These are phyloP conservation scores for Talpa occidentalis DNA, from an alignment of 2,113 vertebrate species.

Conservation along the genomic window DNA sequence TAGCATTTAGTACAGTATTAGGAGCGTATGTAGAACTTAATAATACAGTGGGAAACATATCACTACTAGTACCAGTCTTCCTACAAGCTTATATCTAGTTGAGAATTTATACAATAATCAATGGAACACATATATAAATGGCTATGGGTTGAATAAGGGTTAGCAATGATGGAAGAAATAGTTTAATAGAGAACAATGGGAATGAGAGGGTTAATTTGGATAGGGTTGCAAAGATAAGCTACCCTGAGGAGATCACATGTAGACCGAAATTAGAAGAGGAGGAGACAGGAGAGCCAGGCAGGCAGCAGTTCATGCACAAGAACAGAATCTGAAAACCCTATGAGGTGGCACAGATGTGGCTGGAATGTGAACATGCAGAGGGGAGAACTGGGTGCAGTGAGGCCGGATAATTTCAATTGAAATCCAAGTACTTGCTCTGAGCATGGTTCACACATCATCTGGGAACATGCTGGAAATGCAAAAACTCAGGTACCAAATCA, in stretches of 20 bases:
- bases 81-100: background rate
- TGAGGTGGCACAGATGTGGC: background rate
- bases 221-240: background rate
- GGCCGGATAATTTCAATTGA: background rate
- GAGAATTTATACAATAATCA: background rate
- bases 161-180: background rate
- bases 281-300: background rate
- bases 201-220: background rate
- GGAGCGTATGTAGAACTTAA: background rate
- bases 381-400: background rate
- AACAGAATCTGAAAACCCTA: background rate
- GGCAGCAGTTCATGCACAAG: background rate
- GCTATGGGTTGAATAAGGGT: background rate
- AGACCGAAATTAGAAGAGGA: background rate
- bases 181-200: background rate
- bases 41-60: background rate
- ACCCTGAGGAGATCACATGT: background rate
- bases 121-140: background rate
- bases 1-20: background rate
- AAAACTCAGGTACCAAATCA: background rate
- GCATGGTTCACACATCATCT: background rate
- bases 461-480: background rate
- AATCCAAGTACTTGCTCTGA: background rate
- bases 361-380: fast-evolving
- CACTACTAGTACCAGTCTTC: slow-evolving; percentile 19